phyloP scores from a whole-genome alignment of 2,113 vertebrate species.

The Phyllostomus discolor region DNA sequence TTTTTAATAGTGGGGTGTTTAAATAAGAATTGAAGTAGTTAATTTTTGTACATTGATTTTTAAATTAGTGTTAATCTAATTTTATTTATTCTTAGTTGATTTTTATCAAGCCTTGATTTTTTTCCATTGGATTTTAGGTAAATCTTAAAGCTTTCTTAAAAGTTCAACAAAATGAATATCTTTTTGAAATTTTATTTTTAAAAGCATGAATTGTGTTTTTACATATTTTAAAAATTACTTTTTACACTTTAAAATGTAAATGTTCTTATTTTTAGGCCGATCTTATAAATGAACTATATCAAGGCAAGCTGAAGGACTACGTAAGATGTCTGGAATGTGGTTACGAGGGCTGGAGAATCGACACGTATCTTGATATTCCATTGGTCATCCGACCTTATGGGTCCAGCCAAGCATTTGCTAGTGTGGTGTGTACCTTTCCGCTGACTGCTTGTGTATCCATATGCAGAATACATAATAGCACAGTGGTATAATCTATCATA shows the following conservation, averaged over 20 bases:
- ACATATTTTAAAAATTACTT: slow-evolving; percentile 12
- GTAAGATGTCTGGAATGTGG: slow-evolving; percentile 98
- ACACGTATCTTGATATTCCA: slow-evolving; percentile 98
- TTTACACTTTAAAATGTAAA: not conserved
- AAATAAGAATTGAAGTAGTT: slow-evolving; percentile 40
- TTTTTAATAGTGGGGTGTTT: slow-evolving; percentile 13
- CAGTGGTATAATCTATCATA: slow-evolving; percentile 78
- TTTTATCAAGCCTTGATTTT: slow-evolving; percentile 4
- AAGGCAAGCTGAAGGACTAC: slow-evolving; percentile 99
- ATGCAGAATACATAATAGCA: slow-evolving; percentile 80
- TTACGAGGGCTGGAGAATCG: slow-evolving; percentile 98
- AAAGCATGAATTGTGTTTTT: not conserved
- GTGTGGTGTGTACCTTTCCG: slow-evolving; percentile 92
- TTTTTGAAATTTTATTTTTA: not conserved
- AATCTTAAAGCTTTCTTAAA: slow-evolving; percentile 26
- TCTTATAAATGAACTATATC: slow-evolving; percentile 98
- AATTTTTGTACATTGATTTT: not conserved
- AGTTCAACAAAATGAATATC: not conserved
- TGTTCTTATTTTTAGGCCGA: slow-evolving; percentile 88
- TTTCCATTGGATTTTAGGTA: not conserved
- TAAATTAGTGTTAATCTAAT: not conserved
- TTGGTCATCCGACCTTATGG: slow-evolving; percentile 98
- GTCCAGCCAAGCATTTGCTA: slow-evolving; percentile 95
- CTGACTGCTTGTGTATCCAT: slow-evolving; percentile 81
- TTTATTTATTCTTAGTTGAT: slow-evolving; percentile 1